Evolutionary conservation across 1,140 invertebrate genomes (phyloP), one percentile per base, ranked within the genome.

Genomic region (Dendrolimus punctatus): DNA sequence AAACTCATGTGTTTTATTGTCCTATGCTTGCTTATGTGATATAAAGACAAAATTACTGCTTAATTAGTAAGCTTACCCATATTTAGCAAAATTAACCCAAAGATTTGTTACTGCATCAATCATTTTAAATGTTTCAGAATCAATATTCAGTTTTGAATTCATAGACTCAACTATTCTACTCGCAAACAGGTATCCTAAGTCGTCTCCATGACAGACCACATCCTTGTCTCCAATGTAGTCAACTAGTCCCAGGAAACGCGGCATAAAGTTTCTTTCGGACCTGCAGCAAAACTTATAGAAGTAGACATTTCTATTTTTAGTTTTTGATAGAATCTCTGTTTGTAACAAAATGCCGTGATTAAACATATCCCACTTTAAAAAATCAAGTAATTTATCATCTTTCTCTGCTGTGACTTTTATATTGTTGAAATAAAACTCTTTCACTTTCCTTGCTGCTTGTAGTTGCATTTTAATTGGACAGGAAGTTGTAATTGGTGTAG

Each of bases 21-120:
- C 23, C 23, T 23, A 23, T 23, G 3, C 23, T 2, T 23, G 23
- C 3, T 23, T 23, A 23, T 23, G 23, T 23, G 23, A 23, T 23
- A 23, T 23, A 23, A 2, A 23, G 23, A 23, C 23, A 23, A 23
- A 23, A 23, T 23, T 23, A 23, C 23, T 23, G 23, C 23, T 23
- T 23, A 23, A 23, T 23, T 23, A 38, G 38, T 38, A 38, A 37
- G 43, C 80, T 85, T 75, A 92, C 92, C 91, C 89, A 37, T 79
- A 85, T 68, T 85, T 88, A 0, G 92, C 92, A 64, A 94, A 93
- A 73, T 93, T 92, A 0, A 87, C 87, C 91, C 92, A 65, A 6
- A 65, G 44, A 8, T 10, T 58, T 1, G 63, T 61, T 6, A 65
- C 48, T n/a, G 48, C 55, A 4, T 55, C 49, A 4, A 59, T 59